Evolutionary conservation across 2,888 invertebrate species (phyloP), one percentile per base, ranked within the genome.

Genomic region (Nudaria mundana): DNA sequence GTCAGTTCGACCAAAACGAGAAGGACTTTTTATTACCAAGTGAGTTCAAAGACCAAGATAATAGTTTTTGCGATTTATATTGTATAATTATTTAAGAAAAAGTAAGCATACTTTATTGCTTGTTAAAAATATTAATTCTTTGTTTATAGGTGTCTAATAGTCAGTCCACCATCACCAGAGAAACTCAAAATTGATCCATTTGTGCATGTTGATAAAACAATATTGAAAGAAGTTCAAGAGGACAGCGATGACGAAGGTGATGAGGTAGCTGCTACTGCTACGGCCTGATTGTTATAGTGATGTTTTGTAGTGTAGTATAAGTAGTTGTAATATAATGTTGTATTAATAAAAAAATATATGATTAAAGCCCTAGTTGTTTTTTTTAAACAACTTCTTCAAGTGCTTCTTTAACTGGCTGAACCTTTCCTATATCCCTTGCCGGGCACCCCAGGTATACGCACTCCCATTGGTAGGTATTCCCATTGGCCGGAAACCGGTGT

Each of bases 1-100:
- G 61, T 66, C 73, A 0, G 81, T 84, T 34, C 91, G 92, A 44
- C 95, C 95, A 0, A 94, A 91, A 63, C 87, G 93, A 45, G 86
- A 90, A 15, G 94, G 93, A 0, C 80, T 85, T 10, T 96, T 95
- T 61, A 92, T 97, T 43, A 91, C 92, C 11, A 91, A 91, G 92
- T 93, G 86, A 37, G 12, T 34, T 20, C 4, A 18, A 18, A n/a
- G n/a, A n/a, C n/a, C n/a, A n/a, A n/a, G n/a, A n/a, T n/a, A n/a
- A n/a, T n/a, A n/a, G n/a, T n/a, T n/a, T n/a, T n/a, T n/a, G n/a
- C n/a, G n/a, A n/a, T n/a, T n/a, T n/a, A n/a, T n/a, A n/a, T n/a
- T n/a, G n/a, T n/a, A n/a, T n/a, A n/a, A n/a, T n/a, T n/a, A n/a
- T n/a, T n/a, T n/a, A n/a, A n/a, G n/a, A n/a, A n/a, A n/a, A n/a